A percentile compares a stretch with the other conserved stretches of the same genome.
phyloP scores from a whole-genome alignment of 2,888 invertebrate genomes.

The Melinaea marsaeus region DNA sequence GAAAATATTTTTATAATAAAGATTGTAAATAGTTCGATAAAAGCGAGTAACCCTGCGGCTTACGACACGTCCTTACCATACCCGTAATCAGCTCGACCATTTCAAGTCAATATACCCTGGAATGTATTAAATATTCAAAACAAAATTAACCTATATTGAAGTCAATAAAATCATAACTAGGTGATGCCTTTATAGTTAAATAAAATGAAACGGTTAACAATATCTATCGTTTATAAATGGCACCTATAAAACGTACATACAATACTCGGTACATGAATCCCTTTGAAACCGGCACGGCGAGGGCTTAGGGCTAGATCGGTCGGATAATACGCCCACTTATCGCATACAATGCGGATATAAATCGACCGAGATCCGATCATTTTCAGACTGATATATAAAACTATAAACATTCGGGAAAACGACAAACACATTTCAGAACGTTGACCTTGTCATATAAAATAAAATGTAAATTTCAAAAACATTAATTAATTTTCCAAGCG shows the following conservation, averaged over 20 bases:
- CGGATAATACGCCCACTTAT: constrained; percentile 54
- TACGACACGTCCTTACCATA: constrained; percentile 59
- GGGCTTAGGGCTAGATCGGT: constrained; percentile 45
- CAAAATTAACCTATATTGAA: constrained; percentile 14
- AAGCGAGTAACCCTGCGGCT: constrained; percentile 41
- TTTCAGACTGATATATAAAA: constrained; percentile 26
- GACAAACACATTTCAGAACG: constrained; percentile 13
- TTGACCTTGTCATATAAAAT: neutral
- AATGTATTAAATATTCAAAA: constrained; percentile 1
- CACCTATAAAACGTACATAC: constrained; percentile 1
- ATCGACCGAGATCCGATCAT: constrained; percentile 52
- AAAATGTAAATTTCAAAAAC: too few relatives aligned
- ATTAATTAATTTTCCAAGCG: too few relatives aligned
- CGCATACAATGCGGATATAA: constrained; percentile 50
- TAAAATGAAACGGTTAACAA: too few relatives aligned
- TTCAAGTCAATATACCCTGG: constrained; percentile 44
- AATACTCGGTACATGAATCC: constrained; percentile 10
- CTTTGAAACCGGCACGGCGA: constrained; percentile 33
- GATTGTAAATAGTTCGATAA: constrained; percentile 40
- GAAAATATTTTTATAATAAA: constrained; percentile 31
- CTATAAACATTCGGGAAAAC: constrained; percentile 22
- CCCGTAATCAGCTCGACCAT: constrained; percentile 61
- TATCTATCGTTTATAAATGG: neutral
- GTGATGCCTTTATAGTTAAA: too few relatives aligned
- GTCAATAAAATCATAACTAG: too few relatives aligned